Evolutionary conservation across 2,888 invertebrate species (phyloP), one percentile per base, ranked within the genome.

Genomic region (Ectemnius lituratus): DNA sequence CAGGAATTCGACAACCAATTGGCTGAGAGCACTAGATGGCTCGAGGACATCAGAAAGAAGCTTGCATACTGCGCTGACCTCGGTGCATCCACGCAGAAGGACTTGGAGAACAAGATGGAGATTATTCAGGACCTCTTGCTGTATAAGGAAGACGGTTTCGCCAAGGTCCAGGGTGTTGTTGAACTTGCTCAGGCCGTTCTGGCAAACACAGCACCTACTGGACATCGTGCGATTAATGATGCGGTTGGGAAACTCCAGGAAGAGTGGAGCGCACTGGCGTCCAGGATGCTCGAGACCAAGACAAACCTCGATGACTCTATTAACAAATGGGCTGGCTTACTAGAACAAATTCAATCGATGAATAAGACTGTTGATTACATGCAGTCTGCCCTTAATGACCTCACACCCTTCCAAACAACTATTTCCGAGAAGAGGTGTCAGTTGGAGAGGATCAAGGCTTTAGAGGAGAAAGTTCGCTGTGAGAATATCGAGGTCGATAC

Each of bases 111-210:
- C 27, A 97, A 97, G 91, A 92, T 97, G 85, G 95, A 96, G 71
- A 94, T 94, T 14, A 95, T 96, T 79, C 95, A 98, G 92, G 97
- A 97, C 88, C 92, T 98, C 61, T 92, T 97, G 61, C 91, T 98
- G n/a, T 94, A 95, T 75, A 98, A 98, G 91, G 98, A 99, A 84
- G 97, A 97, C 92, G 98, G 98, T 3, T 97, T 97, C 84, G 94
- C 95, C 0, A 96, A 96, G 90, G 95, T 90, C 59, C 97, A 98
- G 88, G 94, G 94, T 63, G 94, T 97, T 57, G 95, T 98, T n/a
- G 98, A 98, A 86, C 91, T 97, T 81, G 98, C 97, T 0, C 98
- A 99, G 91, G 95, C 94, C 82, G 97, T 98, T 0, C 92, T 98
- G 85, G 96, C 97, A 0, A 98, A 97, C 87, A 98, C 98, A 0